Base-by-base conservation (phyloP, 2,888 invertebrate species). In the Melanargia galathea region DNA sequence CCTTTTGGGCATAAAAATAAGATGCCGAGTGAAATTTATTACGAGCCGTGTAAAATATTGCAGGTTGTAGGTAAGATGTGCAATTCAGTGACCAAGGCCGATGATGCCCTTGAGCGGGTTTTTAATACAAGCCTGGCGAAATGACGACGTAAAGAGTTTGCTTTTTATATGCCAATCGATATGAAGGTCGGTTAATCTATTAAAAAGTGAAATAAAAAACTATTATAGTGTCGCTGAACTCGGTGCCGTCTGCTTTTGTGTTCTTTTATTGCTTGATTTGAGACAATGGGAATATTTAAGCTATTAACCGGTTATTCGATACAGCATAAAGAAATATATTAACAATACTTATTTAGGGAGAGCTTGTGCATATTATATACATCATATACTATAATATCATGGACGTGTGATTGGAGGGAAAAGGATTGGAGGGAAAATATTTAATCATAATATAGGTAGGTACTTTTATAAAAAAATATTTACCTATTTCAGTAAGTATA, bases 21-120 rank as follows among this genome's bases (percentile, higher is more conserved):
- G 70, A 74, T 73, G 75, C 65, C 71, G 73, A 77, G 75, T 80
- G 73, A 79, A 81, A 85, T 80, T 82, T 84, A 84, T 85, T 80
- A 76, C 76, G 71, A 71, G 68, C 72, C 71, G 75, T 75, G 79
- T 83, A 84, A 86, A 82, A 81, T 83, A 85, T 80, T 77, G 76
- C 79, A 78, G 77, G 79, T 78, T 78, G 81, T 82, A 78, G 78
- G 78, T 75, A 76, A 79, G 75, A 79, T 74, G 71, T 68, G 72
- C 78, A 78, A 78, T 76, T 76, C 74, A 70, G 75, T 75, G 75
- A 77, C 78, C 79, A 84, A 86, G 83, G 84, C 78, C 80, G 78
- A 74, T 72, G 75, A 72, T 83, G 86, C 82, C 88, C 82, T 76
- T 74, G 76, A 84, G 88, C 87, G 75, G 60, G 75, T 79, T 80